phyloP scores from a whole-genome alignment of 2,888 invertebrate species.

The Euphydryas editha region DNA sequence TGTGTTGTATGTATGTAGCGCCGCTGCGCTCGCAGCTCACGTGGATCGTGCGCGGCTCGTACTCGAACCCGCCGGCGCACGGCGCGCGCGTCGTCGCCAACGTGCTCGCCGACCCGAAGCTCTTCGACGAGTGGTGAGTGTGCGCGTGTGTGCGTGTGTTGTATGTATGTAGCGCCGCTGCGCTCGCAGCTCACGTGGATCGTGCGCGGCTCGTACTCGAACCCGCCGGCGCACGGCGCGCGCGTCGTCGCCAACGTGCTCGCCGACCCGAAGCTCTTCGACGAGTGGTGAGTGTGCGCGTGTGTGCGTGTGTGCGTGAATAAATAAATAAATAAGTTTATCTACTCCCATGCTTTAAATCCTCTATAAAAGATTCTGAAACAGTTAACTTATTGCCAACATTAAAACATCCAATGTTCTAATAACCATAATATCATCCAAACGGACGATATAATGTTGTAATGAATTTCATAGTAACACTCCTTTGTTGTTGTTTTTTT shows the following conservation, averaged over 20 bases:
- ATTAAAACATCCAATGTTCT: no score
- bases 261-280: conserved; percentile 87
- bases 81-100: conserved; percentile 95
- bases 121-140: conserved; percentile 92
- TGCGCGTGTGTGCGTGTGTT: background rate
- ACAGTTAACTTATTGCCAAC: no score
- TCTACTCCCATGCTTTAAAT: no score
- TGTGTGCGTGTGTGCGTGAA: background rate
- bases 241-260: conserved; percentile 94
- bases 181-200: conserved; percentile 89
- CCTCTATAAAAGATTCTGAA: no score
- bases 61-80: conserved; percentile 98
- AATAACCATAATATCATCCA: no score
- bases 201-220: conserved; percentile 96
- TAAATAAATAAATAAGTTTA: no score
- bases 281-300: conserved; percentile 88
- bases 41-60: conserved; percentile 93
- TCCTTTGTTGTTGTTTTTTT: no score
- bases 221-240: conserved; percentile 98
- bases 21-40: conserved; percentile 86
- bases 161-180: background rate
- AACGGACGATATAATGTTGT: no score
- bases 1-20: background rate
- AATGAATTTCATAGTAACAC: no score
- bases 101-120: conserved; percentile 89